phyloP scores from a whole-genome alignment of 1,140 invertebrate species.

The Condylostylus longicornis region DNA sequence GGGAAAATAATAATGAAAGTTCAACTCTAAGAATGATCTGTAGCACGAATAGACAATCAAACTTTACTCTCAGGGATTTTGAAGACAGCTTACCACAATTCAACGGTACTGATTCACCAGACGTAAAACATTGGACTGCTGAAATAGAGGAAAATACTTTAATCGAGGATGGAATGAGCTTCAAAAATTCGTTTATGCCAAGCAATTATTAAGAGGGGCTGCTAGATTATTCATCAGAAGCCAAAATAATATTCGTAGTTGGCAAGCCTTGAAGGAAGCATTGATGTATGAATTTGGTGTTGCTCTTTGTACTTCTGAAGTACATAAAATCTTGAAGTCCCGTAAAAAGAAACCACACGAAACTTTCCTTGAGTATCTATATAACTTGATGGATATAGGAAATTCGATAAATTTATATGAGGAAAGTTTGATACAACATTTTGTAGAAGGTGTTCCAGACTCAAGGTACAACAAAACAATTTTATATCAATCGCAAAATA shows the following conservation, averaged over 20 bases:
- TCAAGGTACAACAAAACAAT: neutral
- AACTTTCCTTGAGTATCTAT: slow-evolving; percentile 3
- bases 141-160: slow-evolving; percentile 4
- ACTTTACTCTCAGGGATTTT: slow-evolving; percentile 1
- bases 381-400: slow-evolving; percentile 3
- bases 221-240: slow-evolving; percentile 3
- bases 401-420: neutral
- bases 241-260: neutral
- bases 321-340: slow-evolving; percentile 1
- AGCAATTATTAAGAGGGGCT: slow-evolving; percentile 5
- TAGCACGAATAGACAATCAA: too few relatives aligned
- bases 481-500: neutral
- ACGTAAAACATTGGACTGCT: neutral
- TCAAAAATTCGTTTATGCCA: slow-evolving; percentile 4
- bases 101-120: neutral
- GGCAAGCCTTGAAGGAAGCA: neutral
- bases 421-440: slow-evolving; percentile 4
- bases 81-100: slow-evolving; percentile 1
- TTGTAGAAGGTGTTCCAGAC: slow-evolving; percentile 2
- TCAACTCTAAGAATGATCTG: too few relatives aligned
- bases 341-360: neutral
- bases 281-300: neutral
- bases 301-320: neutral
- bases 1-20: too few relatives aligned
- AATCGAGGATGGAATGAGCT: neutral